phyloP scores from a whole-genome alignment of 2,888 invertebrate species.

The Andrena haemorrhoa region DNA sequence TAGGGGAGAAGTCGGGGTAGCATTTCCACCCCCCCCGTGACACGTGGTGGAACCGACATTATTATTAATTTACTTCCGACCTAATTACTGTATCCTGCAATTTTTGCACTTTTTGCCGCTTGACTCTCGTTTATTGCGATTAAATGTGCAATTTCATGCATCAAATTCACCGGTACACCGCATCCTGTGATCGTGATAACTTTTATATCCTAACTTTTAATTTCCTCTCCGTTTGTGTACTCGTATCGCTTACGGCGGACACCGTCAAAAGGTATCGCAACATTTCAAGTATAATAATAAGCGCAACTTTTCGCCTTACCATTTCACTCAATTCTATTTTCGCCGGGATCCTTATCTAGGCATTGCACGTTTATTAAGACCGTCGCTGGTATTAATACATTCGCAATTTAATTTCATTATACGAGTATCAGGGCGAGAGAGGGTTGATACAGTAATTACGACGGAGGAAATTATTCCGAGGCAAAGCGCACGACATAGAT shows the following conservation, averaged over 20 bases:
- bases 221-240: constrained; percentile 15
- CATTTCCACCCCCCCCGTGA: neutral
- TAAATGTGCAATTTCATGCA: constrained; percentile 55
- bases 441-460: too few relatives aligned
- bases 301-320: neutral
- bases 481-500: too few relatives aligned
- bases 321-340: too few relatives aligned
- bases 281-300: neutral
- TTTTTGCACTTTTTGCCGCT: constrained; percentile 42
- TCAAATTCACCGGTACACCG: constrained; percentile 49
- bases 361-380: too few relatives aligned
- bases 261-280: neutral
- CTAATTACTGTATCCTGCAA: constrained; percentile 58
- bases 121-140: constrained; percentile 33
- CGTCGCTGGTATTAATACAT: too few relatives aligned
- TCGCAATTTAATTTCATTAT: too few relatives aligned
- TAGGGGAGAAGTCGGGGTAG: neutral
- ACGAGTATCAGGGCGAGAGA: too few relatives aligned
- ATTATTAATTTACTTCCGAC: constrained; percentile 51
- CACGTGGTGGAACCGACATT: constrained; percentile 39
- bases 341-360: too few relatives aligned
- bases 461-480: too few relatives aligned
- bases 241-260: neutral
- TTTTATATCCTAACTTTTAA: constrained; percentile 38
- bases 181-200: constrained; percentile 51